Conservation (phyloP, 2,888 invertebrate genomes). For the Euplexia lucipara region DNA sequence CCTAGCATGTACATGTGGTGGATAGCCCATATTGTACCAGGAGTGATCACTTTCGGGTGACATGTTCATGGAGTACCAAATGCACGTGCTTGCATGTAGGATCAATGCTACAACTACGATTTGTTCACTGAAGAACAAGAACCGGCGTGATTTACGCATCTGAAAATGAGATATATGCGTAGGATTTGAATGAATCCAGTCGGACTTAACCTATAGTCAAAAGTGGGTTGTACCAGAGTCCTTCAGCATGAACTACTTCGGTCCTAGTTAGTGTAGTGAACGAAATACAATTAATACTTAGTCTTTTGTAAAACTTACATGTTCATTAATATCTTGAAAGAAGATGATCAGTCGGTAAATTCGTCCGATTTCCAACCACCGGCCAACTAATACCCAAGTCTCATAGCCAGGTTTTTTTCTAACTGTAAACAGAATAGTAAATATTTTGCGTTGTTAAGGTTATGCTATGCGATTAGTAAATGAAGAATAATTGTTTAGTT, state of each 20-base stretch:
- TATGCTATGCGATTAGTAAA: no score
- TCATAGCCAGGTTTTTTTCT: slow-evolving; percentile 54
- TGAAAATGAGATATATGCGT: no score
- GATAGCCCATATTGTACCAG: slow-evolving; percentile 74
- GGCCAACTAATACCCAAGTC: slow-evolving; percentile 65
- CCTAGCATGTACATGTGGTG: slow-evolving; percentile 72
- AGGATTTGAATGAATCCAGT: no score
- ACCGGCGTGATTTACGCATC: slow-evolving; percentile 79
- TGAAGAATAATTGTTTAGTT: no score
- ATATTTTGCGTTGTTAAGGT: no score
- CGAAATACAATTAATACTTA: background rate
- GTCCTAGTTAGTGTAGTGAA: no score
- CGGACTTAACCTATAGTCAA: no score
- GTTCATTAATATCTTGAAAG: slow-evolving; percentile 76
- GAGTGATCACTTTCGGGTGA: slow-evolving; percentile 29
- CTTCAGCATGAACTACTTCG: no score
- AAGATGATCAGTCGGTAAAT: slow-evolving; percentile 80
- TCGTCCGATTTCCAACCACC: slow-evolving; percentile 79
- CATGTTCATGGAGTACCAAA: slow-evolving; percentile 76
- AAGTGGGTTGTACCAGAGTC: no score
- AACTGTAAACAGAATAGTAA: slow-evolving; percentile 65
- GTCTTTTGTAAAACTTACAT: slow-evolving; percentile 70
- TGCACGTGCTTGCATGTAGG: slow-evolving; percentile 78
- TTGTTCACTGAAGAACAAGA: slow-evolving; percentile 79
- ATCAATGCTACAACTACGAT: slow-evolving; percentile 68